These are phyloP conservation scores for Petaurus breviceps DNA, from an alignment of 2,113 vertebrate species.

Conservation along the genomic window DNA sequence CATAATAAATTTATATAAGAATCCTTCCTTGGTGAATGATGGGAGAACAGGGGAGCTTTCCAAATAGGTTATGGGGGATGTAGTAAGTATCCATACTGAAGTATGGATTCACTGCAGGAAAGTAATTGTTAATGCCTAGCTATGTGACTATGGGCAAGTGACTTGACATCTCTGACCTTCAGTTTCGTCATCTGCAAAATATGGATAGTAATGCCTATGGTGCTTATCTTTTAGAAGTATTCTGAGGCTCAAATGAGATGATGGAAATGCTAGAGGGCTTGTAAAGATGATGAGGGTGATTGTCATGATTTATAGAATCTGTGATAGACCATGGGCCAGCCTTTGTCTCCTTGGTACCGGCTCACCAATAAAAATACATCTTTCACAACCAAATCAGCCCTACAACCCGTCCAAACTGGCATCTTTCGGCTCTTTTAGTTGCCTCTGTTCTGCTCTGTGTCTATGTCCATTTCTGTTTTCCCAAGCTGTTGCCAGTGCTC, in stretches of 20 bases:
- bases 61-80: neutral
- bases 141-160: neutral
- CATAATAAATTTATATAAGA: neutral
- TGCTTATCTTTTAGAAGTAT: neutral
- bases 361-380: neutral
- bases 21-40: neutral
- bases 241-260: neutral
- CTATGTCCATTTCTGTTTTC: conserved; percentile 8
- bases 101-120: neutral
- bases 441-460: neutral
- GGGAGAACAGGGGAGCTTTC: neutral
- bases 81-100: neutral
- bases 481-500: neutral
- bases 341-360: neutral
- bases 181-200: neutral
- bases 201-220: neutral
- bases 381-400: neutral
- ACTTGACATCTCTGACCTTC: neutral
- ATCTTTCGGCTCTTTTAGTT: neutral
- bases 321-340: too few species aligned
- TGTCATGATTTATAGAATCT: neutral
- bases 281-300: neutral
- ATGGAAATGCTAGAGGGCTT: neutral
- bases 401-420: neutral
- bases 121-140: neutral